Percentiles rank a stretch among this genome's conserved stretches.
Conservation (phyloP, 1,140 invertebrate species). For the Goniozus legneri region DNA sequence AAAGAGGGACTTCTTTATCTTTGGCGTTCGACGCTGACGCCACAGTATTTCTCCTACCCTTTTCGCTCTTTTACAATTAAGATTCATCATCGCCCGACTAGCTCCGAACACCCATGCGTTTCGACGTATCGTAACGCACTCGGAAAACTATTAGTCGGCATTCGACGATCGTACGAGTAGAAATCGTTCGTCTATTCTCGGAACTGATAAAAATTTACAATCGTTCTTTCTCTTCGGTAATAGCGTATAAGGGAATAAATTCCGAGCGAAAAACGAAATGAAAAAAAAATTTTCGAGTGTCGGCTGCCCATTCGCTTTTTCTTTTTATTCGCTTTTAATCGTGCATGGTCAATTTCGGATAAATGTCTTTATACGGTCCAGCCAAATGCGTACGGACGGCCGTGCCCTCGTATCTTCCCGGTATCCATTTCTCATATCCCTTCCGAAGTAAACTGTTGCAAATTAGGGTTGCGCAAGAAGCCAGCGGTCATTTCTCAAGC, state of each 20-base stretch:
- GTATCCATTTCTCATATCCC: slow-evolving; percentile 42
- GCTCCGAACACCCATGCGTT: too few species aligned
- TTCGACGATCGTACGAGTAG: too few species aligned
- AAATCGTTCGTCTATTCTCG: too few species aligned
- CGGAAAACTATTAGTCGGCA: too few species aligned
- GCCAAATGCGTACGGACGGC: slow-evolving; percentile 16
- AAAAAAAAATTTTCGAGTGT: slow-evolving; percentile 4
- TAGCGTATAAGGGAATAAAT: slow-evolving; percentile 9
- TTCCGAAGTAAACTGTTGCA: slow-evolving; percentile 47
- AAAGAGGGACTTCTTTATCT: background rate
- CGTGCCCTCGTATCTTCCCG: slow-evolving; percentile 24
- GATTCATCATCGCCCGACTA: too few species aligned
- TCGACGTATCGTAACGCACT: too few species aligned
- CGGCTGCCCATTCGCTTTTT: slow-evolving; percentile 8
- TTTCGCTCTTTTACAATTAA: background rate
- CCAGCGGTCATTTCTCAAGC: slow-evolving; percentile 48
- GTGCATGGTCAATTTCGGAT: slow-evolving; percentile 28
- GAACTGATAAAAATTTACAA: too few species aligned
- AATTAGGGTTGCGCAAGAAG: slow-evolving; percentile 49
- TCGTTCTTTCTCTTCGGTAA: too few species aligned
- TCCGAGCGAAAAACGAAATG: slow-evolving; percentile 5
- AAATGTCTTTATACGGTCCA: slow-evolving; percentile 33
- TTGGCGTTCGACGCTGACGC: background rate
- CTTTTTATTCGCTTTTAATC: slow-evolving; percentile 10
- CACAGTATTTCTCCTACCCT: background rate